Percentiles rank a stretch among this genome's conserved stretches.
These are phyloP conservation scores for Chydorus sphaericus DNA, from an alignment of 2,888 invertebrate genomes.

Conservation along the genomic window DNA sequence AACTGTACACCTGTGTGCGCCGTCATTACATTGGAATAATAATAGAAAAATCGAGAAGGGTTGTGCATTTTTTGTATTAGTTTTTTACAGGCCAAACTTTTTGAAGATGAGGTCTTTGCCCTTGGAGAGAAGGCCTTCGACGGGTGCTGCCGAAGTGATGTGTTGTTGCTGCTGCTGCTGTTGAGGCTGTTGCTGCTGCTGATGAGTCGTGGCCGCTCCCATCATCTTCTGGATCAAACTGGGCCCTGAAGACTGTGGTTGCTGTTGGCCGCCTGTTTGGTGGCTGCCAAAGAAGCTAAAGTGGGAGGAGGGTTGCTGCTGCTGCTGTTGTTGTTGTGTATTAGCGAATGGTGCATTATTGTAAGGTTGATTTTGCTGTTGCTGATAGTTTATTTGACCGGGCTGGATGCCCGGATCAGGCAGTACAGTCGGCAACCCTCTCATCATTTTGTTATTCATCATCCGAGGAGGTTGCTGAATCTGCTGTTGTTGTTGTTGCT, in stretches of 20 bases:
- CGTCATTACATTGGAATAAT: no score
- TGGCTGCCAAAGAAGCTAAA: slow-evolving; percentile 15
- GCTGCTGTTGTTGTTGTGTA: slow-evolving; percentile 19
- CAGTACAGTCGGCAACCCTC: slow-evolving; percentile 39
- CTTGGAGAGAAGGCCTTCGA: slow-evolving; percentile 78
- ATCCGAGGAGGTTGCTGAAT: slow-evolving; percentile 26
- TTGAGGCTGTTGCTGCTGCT: slow-evolving; percentile 24
- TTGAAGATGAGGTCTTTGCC: slow-evolving; percentile 88
- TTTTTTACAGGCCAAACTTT: slow-evolving; percentile 58
- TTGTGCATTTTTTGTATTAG: background rate
- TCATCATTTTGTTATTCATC: slow-evolving; percentile 26
- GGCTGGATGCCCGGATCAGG: slow-evolving; percentile 26
- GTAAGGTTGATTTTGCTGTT: no score
- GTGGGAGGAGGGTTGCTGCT: slow-evolving; percentile 17
- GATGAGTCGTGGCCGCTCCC: slow-evolving; percentile 16
- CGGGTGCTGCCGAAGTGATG: slow-evolving; percentile 59
- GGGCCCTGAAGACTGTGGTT: background rate
- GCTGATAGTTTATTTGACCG: no score
- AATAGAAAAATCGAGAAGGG: no score
- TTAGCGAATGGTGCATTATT: no score
- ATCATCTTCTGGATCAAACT: slow-evolving; percentile 2
- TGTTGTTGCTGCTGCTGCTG: slow-evolving; percentile 81
- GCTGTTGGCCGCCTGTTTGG: background rate
- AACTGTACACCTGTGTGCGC: no score
- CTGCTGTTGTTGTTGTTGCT: slow-evolving; percentile 24